Evolutionary conservation across 37 sponge, comb jelly and placozoan species (phyloP), one percentile per base, ranked within the genome.

Genomic region (Ephydatia muelleri): DNA sequence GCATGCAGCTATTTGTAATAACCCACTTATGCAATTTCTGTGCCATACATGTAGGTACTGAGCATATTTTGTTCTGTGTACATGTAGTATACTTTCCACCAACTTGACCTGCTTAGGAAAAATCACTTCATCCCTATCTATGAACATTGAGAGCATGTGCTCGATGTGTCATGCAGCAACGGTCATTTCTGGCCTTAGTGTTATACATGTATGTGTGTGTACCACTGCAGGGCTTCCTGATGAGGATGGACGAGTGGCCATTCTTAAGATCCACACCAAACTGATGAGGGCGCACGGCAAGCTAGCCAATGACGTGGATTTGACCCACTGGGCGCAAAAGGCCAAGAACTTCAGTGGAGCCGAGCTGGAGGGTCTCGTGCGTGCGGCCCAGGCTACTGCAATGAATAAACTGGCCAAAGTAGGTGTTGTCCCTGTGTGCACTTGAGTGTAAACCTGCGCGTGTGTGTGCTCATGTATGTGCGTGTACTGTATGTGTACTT

Each of bases 341-440:
- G 97, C 96, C 23, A 89, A 92, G 67, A 99, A 99, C 91, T 99
- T 99, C 88, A 93, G 91, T 83, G 99, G 99, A 34, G 99, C 99
- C 30, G 99, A 99, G 81, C 71, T 99, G 12, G 99, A 99, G 73
- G 97, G 99, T 2, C 84, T 99, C 3, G 97, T 99, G 0, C 75
- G 97, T 3, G 88, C 93, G 70, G 99, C 99, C 23, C 88, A 86
- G 66, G 65, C 94, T 57, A 93, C 91, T 11, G 94, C 97, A 79
- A 95, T 99, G 92, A 95, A 99, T 68, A 84, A 85, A n/a, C 75
- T 87, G 5, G 89, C 97, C 76, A 90, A 96, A 82, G 92, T 91
- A 0, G 12, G 83, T 37, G 5, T 72, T 57, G 16, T 14, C 16
- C 16, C 57, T 57, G 12, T 57, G 57, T 57, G 16, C 19, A 57